Evolutionary conservation across 2,888 invertebrate genomes (phyloP).

Genomic region (Dascillus cervinus): DNA sequence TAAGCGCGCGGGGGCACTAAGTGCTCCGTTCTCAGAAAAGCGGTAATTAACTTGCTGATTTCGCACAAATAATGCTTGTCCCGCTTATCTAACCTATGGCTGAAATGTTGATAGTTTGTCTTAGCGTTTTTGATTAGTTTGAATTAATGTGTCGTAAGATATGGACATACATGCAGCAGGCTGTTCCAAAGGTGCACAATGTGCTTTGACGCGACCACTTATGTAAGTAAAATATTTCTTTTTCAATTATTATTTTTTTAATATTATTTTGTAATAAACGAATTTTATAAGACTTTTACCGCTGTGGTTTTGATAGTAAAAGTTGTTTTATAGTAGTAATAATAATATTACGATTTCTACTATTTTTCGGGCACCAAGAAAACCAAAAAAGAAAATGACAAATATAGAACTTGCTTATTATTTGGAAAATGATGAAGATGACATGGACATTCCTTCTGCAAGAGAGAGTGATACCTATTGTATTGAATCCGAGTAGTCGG

Average conservation of each 20-base stretch:
- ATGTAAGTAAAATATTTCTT: conserved; percentile 2
- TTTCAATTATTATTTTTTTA: not conserved
- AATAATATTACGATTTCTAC: conserved; percentile 1
- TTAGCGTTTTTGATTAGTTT: conserved; percentile 1
- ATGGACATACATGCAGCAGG: conserved; percentile 2
- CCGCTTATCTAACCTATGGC: no score
- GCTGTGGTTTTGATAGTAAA: no score
- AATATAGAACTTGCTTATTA: conserved; percentile 3
- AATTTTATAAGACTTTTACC: not conserved
- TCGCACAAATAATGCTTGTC: no score
- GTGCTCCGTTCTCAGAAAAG: no score
- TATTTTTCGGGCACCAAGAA: conserved; percentile 1
- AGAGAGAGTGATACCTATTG: conserved; percentile 2
- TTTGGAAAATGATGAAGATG: no score
- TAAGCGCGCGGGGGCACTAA: no score
- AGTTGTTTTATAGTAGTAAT: not conserved
- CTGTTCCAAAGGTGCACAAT: conserved; percentile 4
- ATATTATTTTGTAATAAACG: not conserved
- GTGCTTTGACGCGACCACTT: conserved; percentile 2
- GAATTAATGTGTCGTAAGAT: not conserved
- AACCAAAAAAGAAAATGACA: conserved; percentile 3
- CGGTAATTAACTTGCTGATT: no score
- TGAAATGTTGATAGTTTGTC: no score
- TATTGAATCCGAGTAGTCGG: conserved; percentile 3
- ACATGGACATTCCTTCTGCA: conserved; percentile 2